Evolutionary conservation across 2,797 vertebrate genomes (phyloP).

Genomic region (Anisognathus igniventris): DNA sequence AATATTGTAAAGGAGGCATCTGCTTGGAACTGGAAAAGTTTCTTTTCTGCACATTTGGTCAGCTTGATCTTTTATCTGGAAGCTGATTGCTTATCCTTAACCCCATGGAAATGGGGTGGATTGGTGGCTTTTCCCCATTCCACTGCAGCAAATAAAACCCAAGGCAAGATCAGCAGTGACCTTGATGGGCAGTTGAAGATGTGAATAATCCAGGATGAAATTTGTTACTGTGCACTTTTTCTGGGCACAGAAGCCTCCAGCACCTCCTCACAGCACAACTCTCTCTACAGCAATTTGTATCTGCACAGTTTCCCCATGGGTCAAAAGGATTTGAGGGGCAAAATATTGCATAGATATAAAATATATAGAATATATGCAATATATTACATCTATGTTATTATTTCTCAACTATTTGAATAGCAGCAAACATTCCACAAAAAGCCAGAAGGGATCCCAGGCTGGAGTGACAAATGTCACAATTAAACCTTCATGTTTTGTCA

Average conservation of each 20-base stretch:
- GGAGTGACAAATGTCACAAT: not conserved
- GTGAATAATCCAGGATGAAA: not conserved
- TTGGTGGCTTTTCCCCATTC: not conserved
- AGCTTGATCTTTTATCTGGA: not conserved
- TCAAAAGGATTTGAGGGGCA: not conserved
- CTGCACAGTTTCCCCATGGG: fast-evolving
- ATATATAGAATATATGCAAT: not conserved
- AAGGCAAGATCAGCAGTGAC: not conserved
- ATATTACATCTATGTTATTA: not conserved
- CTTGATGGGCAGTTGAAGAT: fast-evolving
- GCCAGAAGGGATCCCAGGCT: not conserved
- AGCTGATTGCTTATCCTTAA: not conserved
- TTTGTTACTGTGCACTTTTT: not conserved
- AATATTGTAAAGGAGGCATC: not conserved
- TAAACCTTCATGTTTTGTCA: fast-evolving
- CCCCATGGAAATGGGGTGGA: not conserved
- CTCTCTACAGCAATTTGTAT: not conserved
- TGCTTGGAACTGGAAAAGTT: not conserved
- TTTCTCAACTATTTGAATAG: not conserved
- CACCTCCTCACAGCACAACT: not conserved
- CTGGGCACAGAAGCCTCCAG: not conserved
- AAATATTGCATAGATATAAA: not conserved
- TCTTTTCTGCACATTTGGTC: not conserved
- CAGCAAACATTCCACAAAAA: not conserved
- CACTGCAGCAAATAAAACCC: not conserved